A percentile compares a stretch with the other conserved stretches of the same genome.
These are phyloP conservation scores for Orestias chungarensis DNA, from an alignment of 2,797 vertebrate genomes.

Conservation along the genomic window DNA sequence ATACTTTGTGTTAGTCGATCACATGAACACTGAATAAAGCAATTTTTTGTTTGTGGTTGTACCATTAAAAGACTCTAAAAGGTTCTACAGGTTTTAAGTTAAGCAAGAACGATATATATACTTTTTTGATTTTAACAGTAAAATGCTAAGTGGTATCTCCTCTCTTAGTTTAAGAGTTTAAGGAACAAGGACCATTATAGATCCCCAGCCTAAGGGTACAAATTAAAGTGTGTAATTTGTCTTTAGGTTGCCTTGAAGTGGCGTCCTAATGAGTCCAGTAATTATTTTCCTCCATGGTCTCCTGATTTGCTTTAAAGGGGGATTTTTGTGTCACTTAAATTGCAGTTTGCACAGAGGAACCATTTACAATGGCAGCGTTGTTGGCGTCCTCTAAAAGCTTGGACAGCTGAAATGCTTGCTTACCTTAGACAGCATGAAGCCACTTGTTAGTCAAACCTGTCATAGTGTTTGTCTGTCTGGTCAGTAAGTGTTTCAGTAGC, in stretches of 20 bases:
- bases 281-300: conserved; percentile 29
- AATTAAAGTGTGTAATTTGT: conserved; percentile 23
- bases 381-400: conserved; percentile 54
- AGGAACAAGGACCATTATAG: conserved; percentile 12
- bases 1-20: background rate
- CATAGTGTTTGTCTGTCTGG: conserved; percentile 55
- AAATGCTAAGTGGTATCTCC: conserved; percentile 10
- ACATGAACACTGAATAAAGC: background rate
- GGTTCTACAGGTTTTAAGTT: conserved; percentile 19
- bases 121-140: conserved; percentile 22
- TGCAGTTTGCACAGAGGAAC: conserved; percentile 55
- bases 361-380: conserved; percentile 53
- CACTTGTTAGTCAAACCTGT: conserved; percentile 70
- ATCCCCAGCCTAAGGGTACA: conserved; percentile 13
- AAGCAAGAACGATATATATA: conserved; percentile 12
- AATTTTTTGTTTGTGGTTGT: background rate
- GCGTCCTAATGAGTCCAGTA: conserved; percentile 10
- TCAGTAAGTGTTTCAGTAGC: conserved; percentile 70
- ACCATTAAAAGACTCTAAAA: conserved; percentile 16
- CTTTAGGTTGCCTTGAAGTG: conserved; percentile 12
- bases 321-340: conserved; percentile 59
- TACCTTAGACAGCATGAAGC: conserved; percentile 71
- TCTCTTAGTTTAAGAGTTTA: conserved; percentile 5
- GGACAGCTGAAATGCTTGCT: conserved; percentile 64
- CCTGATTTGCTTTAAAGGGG: conserved; percentile 75